Conservation (phyloP, 2,797 vertebrate species). For the Hydrolagus colliei region DNA sequence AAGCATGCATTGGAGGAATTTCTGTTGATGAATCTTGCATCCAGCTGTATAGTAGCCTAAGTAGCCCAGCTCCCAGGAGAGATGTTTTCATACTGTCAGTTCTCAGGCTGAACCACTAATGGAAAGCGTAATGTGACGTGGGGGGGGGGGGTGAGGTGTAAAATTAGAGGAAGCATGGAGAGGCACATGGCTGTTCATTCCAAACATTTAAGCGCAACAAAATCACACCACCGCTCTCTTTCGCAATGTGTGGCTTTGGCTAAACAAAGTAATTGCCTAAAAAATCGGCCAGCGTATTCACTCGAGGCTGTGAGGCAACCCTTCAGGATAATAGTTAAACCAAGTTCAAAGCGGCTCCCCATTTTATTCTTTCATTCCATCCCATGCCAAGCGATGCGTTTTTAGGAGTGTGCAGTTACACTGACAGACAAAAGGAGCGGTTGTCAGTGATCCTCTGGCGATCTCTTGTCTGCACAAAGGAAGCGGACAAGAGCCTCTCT, state of each 20-base stretch:
- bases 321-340: slow-evolving; percentile 14
- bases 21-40: not conserved
- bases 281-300: not conserved
- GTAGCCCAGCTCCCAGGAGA: slow-evolving; percentile 21
- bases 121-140: not conserved
- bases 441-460: not conserved
- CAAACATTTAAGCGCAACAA: not conserved
- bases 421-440: not conserved
- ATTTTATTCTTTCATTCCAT: slow-evolving; percentile 8
- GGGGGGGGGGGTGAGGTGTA: not conserved
- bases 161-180: not conserved
- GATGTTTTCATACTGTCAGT: not conserved
- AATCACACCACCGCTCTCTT: not conserved
- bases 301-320: not conserved
- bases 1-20: not conserved
- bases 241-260: not conserved
- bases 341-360: slow-evolving; percentile 1
- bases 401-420: not conserved
- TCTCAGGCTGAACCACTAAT: slow-evolving; percentile 26
- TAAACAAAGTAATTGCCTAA: slow-evolving; percentile 21
- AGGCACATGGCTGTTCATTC: not conserved
- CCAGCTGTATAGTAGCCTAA: slow-evolving; percentile 17
- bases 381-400: not conserved
- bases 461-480: slow-evolving; percentile 5
- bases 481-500: not conserved